Conservation (phyloP, 1,140 invertebrate genomes). For the Drosophila nasuta region DNA sequence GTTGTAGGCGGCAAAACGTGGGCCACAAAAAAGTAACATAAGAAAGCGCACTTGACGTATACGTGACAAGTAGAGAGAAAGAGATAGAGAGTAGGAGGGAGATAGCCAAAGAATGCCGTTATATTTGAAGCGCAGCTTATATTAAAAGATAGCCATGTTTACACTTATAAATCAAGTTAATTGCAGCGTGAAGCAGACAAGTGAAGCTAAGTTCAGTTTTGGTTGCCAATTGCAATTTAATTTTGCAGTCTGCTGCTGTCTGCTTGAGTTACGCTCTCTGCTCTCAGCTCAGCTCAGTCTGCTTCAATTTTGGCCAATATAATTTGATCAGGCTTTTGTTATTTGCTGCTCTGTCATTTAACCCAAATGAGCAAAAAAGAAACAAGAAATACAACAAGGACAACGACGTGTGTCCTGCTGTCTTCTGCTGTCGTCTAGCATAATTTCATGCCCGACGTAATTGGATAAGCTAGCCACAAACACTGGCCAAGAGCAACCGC, state of each 20-base stretch:
- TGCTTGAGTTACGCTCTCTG: slow-evolving; percentile 7
- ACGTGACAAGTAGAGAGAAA: slow-evolving; percentile 20
- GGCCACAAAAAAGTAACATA: slow-evolving; percentile 30
- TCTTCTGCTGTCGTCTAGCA: slow-evolving; percentile 20
- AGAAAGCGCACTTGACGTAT: slow-evolving; percentile 70
- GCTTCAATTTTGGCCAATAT: slow-evolving; percentile 12
- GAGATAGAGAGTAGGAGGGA: slow-evolving; percentile 9
- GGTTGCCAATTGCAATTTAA: slow-evolving; percentile 38
- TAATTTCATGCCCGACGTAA: slow-evolving; percentile 40
- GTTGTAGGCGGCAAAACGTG: slow-evolving; percentile 31
- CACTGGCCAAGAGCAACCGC: slow-evolving; percentile 8
- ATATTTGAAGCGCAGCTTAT: background rate
- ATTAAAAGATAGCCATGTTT: slow-evolving; percentile 3
- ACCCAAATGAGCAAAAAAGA: background rate
- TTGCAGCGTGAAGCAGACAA: slow-evolving; percentile 56
- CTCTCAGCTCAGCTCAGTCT: background rate
- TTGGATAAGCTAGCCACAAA: slow-evolving; percentile 25
- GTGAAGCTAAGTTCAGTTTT: slow-evolving; percentile 1
- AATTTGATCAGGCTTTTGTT: slow-evolving; percentile 2
- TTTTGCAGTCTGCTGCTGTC: slow-evolving; percentile 32
- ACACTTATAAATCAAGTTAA: slow-evolving; percentile 39
- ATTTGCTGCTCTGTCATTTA: slow-evolving; percentile 10
- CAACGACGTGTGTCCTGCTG: background rate
- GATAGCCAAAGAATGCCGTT: background rate
- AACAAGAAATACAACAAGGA: slow-evolving; percentile 1